Evolutionary conservation across 1,140 invertebrate species (phyloP), one percentile per base, ranked within the genome.

Genomic region (Tribolium madens): DNA sequence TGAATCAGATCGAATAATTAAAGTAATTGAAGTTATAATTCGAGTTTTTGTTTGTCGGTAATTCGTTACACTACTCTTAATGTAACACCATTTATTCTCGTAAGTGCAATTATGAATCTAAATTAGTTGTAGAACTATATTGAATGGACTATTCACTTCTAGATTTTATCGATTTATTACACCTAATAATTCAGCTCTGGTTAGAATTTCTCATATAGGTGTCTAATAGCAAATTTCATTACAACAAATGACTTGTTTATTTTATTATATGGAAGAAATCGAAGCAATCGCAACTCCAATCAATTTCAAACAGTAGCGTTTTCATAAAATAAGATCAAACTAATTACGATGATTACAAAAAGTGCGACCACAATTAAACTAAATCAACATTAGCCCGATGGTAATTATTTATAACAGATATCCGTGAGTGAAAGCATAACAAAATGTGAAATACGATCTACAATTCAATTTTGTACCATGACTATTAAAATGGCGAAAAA

Each of bases 321-420:
- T 64, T 13, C 21, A 33, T 14, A 26, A 64, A 64, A 26, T 14
- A 12, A 31, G 57, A 33, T 64, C 57, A 72, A 52, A 52, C 13
- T 52, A 52, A 72, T 72, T 72, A 72, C 46, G 50, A 71, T 47
- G 47, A 50, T 72, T 13, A 72, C 17, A 52, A 72, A 72, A 72
- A 72, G 31, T 31, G 47, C 17, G 70, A 47, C 21, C 70, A 50
- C 70, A 50, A 72, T 52, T 72, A 50, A 72, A 72, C 46, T 46
- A 71, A 47, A 72, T 52, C 50, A 72, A 52, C 50, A 72, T n/a
- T 72, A 18, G 18, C 48, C 31, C 50, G 46, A 31, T 52, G 46
- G 46, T 72, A 50, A 72, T 72, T 72, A 72, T 72, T 72, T 72
- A 72, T 72, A 72, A 72, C 42, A 46, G 70, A 72, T 72, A 21